Percentiles rank a stretch among this genome's conserved stretches.
Conservation (phyloP, 2,888 invertebrate species). For the Diarsia mendica region DNA sequence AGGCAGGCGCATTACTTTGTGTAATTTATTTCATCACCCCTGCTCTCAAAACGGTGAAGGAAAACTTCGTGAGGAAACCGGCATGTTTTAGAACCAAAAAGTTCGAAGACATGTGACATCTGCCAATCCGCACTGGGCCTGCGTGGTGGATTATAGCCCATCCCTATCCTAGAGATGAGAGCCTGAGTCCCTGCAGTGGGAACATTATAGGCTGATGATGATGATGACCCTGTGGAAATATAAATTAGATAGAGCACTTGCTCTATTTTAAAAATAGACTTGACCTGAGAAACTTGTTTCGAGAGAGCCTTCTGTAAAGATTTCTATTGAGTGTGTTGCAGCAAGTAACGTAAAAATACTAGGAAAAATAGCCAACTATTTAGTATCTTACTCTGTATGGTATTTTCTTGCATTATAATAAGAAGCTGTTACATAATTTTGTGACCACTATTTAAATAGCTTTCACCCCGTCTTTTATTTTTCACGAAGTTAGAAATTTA, state of each 20-base stretch:
- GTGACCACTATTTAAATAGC: not conserved
- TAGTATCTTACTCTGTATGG: slow-evolving; percentile 6
- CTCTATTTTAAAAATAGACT: not conserved
- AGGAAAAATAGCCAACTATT: slow-evolving; percentile 35
- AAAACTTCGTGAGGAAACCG: no score
- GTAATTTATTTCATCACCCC: no score
- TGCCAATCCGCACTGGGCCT: no score
- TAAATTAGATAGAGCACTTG: not conserved
- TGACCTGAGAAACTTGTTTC: not conserved
- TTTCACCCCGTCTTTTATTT: not conserved
- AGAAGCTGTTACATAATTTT: slow-evolving; percentile 11
- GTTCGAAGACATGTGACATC: no score
- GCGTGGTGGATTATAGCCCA: no score
- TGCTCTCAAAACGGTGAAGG: no score
- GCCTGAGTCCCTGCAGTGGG: no score
- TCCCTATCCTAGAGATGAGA: no score
- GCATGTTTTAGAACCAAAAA: no score
- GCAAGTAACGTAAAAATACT: slow-evolving; percentile 9
- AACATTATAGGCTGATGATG: no score
- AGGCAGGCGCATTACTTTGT: no score
- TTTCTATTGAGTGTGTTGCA: slow-evolving; percentile 10
- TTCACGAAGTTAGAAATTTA: not conserved
- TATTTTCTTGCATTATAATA: slow-evolving; percentile 23
- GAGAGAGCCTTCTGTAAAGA: slow-evolving; percentile 3
- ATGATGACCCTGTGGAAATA: no score